Base-by-base conservation (phyloP, 2,797 vertebrate genomes). In the Varecia variegata region DNA sequence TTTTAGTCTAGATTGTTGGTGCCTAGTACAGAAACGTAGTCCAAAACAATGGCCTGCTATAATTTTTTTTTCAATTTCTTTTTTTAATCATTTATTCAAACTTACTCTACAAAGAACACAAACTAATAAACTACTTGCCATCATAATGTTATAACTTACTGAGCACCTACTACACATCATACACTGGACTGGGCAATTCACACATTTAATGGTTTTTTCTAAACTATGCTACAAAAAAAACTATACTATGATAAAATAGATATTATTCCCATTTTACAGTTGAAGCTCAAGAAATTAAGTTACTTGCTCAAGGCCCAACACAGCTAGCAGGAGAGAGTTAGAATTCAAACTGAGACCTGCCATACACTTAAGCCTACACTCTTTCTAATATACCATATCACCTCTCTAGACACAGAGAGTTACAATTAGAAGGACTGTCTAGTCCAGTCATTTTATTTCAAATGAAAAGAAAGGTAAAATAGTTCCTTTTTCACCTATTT, bases 391-490 rank as follows among this genome's bases (percentile, higher is more conserved):
- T 7, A 40, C 68, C 58, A 6, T 0, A 20, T 62, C 40, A 45
- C 56, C 54, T 60, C 70, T 58, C 38, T 71, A 38, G 38, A 70
- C 58, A 82, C n/a, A 76, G 68, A 74, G 25, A 81, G 38, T 35
- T 80, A 65, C 5, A 67, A n/a, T 20, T 21, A 62, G 11, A 62
- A 84, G 27, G 20, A 56, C 2, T 47, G 35, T 71, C 52, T 74
- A 40, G 27, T 54, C 52, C 50, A n/a, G 65, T 87, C 65, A 52
- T 85, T 88, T 73, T 77, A 81, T 54, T 97, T 58, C 67, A 92
- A 93, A 77, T 80, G 25, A 90, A 82, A 90, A 13, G 56, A 86
- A 38, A 92, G 35, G 32, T 80, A 94, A 91, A 83, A 60, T 35
- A n/a, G 10, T 84, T 18, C 71, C 27, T 13, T 94, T 91, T 87